A percentile compares a stretch with the other conserved stretches of the same genome.
Conservation (phyloP, 1,140 invertebrate genomes). For the Chlorops oryzae region DNA sequence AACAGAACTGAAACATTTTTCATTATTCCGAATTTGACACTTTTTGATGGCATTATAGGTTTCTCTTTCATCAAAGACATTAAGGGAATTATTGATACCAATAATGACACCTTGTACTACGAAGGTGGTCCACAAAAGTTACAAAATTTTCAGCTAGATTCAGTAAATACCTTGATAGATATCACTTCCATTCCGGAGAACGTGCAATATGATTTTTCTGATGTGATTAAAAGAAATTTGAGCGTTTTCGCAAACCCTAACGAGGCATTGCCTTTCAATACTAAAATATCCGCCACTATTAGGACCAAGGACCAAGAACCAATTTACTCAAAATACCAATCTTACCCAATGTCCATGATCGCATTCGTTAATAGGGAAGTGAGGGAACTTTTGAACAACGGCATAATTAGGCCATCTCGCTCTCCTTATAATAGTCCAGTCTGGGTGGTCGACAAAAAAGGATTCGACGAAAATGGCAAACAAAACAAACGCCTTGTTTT, state of each 20-base stretch:
- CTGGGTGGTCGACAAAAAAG: slow-evolving; percentile 21
- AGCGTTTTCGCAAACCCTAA: slow-evolving; percentile 9
- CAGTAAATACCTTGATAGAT: too few relatives aligned
- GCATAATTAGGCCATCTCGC: slow-evolving; percentile 17
- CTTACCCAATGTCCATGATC: slow-evolving; percentile 16
- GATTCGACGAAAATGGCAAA: slow-evolving; percentile 3
- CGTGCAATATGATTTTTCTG: too few relatives aligned
- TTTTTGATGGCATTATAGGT: too few relatives aligned
- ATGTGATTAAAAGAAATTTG: too few relatives aligned
- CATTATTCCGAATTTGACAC: too few relatives aligned
- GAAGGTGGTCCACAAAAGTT: too few relatives aligned
- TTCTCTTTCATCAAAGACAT: too few relatives aligned
- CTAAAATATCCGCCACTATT: slow-evolving; percentile 14
- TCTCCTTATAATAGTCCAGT: slow-evolving; percentile 25
- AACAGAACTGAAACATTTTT: too few relatives aligned
- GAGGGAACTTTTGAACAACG: slow-evolving; percentile 17
- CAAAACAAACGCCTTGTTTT: background rate
- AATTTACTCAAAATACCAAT: slow-evolving; percentile 20
- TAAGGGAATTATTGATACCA: too few relatives aligned
- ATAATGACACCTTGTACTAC: too few relatives aligned
- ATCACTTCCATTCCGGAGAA: too few relatives aligned
- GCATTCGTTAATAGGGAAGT: slow-evolving; percentile 21
- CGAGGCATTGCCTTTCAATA: slow-evolving; percentile 18
- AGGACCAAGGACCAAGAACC: slow-evolving; percentile 16
- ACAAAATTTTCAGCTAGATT: too few relatives aligned